A percentile compares a stretch with the other conserved stretches of the same genome.
Conservation (phyloP, 2,888 invertebrate species). For the Eumerus sabulonum region DNA sequence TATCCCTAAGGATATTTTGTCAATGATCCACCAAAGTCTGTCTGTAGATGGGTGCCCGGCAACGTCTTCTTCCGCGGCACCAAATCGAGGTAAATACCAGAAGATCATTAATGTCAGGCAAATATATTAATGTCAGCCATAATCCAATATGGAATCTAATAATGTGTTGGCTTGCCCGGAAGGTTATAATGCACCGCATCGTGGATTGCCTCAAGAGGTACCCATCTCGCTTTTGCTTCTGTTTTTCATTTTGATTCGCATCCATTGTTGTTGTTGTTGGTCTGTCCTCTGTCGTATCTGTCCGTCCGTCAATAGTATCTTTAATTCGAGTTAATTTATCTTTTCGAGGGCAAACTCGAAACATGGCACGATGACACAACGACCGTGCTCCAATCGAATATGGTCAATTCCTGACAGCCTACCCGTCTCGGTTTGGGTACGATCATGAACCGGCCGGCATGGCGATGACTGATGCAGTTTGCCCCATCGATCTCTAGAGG, state of each 20-base stretch:
- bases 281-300: constrained; percentile 11
- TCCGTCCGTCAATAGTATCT: constrained; percentile 50
- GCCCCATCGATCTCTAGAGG: constrained; percentile 7
- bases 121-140: constrained; percentile 72
- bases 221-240: constrained; percentile 21
- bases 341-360: constrained; percentile 65
- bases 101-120: constrained; percentile 72
- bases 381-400: constrained; percentile 59
- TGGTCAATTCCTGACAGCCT: constrained; percentile 65
- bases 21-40: constrained; percentile 52
- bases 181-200: constrained; percentile 43
- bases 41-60: constrained; percentile 42
- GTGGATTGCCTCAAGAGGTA: constrained; percentile 41
- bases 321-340: constrained; percentile 66
- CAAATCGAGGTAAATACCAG: constrained; percentile 72
- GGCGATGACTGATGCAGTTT: background rate
- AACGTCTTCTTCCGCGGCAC: constrained; percentile 70
- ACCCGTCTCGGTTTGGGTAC: constrained; percentile 59
- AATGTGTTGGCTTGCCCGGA: constrained; percentile 68
- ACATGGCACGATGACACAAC: constrained; percentile 63
- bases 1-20: constrained; percentile 68
- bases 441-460: constrained; percentile 30
- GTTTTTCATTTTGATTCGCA: constrained; percentile 12
- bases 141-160: constrained; percentile 72
- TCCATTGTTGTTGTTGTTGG: constrained; percentile 1